Evolutionary conservation across 2,888 invertebrate species (phyloP), one percentile per base, ranked within the genome.

Genomic region (Cataglyphis cursor): DNA sequence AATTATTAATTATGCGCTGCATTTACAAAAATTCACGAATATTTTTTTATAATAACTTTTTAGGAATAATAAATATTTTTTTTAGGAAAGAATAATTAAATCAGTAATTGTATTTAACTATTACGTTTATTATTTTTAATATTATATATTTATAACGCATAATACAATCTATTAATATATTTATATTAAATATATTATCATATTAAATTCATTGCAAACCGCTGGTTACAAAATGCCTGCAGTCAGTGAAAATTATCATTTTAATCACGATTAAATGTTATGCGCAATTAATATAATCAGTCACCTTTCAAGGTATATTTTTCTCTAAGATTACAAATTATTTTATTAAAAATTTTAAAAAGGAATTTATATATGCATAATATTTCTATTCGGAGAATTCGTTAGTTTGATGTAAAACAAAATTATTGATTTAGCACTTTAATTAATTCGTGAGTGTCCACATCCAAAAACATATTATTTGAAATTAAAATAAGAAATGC

Each of bases 111-210:
- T 24, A 59, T 59, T 73, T n/a, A n/a, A 73, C 57, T 38, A 59
- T 73, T 15, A n/a, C 8, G 10, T 9, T 4, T 12, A 15, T 73
- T 73, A 73, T 59, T 24, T 41, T 41, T 15, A 41, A 28, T 59
- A 73, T 41, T 59, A 24, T 54, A 38, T 54, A 38, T 54, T 72
- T 57, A 38, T 41, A 61, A n/a, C 6, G 28, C 3, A 61, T 48
- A 2, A 44, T 28, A 44, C 15, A 18, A 48, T 74, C 18, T 48
- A 62, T 48, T 62, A 21, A 62, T 75, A 44, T 74, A 74, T 74
- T 74, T 44, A 61, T 73, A 74, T 44, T 62, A 62, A 74, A 74
- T 73, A 59, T 73, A 73, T 59, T 28, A 28, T 48, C n/a, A 51
- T 51, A 51, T n/a, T 51, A 51, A 51, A 51, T 51, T 51, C 73